Evolutionary conservation across 2,797 vertebrate species (phyloP).

Genomic region (Poecilia picta): DNA sequence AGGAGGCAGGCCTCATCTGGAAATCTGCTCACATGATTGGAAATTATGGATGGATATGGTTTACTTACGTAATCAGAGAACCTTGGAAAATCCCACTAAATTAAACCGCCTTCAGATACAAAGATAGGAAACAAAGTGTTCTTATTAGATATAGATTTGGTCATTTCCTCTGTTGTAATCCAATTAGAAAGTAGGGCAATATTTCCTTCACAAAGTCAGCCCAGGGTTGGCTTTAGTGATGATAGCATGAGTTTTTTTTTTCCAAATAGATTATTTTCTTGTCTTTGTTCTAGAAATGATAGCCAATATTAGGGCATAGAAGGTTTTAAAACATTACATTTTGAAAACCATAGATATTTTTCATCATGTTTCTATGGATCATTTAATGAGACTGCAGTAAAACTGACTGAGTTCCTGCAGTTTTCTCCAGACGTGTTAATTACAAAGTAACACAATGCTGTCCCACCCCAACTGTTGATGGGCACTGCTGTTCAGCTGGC

Average conservation of each 20-base stretch:
- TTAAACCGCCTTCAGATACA: constrained; percentile 30
- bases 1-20: constrained; percentile 56
- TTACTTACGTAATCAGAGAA: constrained; percentile 44
- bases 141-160: constrained; percentile 11
- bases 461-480: not conserved
- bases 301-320: not conserved
- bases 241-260: not conserved
- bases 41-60: constrained; percentile 47
- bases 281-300: not conserved
- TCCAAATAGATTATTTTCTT: no score
- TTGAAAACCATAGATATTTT: not conserved
- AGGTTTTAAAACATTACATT: not conserved
- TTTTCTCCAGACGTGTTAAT: not conserved
- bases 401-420: not conserved
- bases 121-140: constrained; percentile 37
- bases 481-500: not conserved
- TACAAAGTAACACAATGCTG: not conserved
- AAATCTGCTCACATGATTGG: constrained; percentile 49
- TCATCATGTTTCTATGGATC: not conserved
- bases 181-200: constrained; percentile 8
- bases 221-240: not conserved
- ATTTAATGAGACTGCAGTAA: not conserved
- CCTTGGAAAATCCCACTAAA: constrained; percentile 32
- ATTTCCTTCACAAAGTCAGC: not conserved
- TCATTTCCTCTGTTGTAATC: constrained; percentile 17